These are phyloP conservation scores for Drosophila birchii DNA, from an alignment of 2,888 invertebrate species.

Conservation along the genomic window DNA sequence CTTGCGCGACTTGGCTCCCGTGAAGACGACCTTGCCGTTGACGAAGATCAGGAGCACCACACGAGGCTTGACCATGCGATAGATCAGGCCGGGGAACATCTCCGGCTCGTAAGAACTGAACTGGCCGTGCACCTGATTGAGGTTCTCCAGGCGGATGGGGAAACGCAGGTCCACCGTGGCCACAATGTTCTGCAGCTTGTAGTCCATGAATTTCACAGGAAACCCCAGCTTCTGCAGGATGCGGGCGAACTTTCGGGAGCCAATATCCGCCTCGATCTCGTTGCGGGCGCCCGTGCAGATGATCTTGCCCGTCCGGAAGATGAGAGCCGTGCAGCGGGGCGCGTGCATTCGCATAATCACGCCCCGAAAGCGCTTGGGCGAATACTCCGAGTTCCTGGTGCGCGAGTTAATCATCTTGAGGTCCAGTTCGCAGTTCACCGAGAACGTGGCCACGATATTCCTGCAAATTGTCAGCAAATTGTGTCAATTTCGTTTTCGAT, in stretches of 20 bases:
- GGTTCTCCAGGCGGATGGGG: slow-evolving; percentile 90
- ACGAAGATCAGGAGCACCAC: slow-evolving; percentile 99
- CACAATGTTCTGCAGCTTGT: slow-evolving; percentile 92
- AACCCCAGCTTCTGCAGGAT: slow-evolving; percentile 93
- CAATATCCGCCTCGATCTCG: slow-evolving; percentile 91
- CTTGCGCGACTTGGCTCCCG: slow-evolving; percentile 94
- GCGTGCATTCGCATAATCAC: slow-evolving; percentile 93
- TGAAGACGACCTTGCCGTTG: slow-evolving; percentile 99
- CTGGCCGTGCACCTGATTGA: slow-evolving; percentile 90
- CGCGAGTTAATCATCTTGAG: slow-evolving; percentile 91
- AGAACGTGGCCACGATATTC: slow-evolving; percentile 93
- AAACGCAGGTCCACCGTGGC: slow-evolving; percentile 91
- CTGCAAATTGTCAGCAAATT: slow-evolving; percentile 83
- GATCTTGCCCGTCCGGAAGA: slow-evolving; percentile 91
- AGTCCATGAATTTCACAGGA: slow-evolving; percentile 90
- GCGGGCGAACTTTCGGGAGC: slow-evolving; percentile 92
- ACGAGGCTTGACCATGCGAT: slow-evolving; percentile 98
- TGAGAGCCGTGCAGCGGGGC: slow-evolving; percentile 90
- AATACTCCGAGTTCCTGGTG: slow-evolving; percentile 93
- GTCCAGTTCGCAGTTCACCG: slow-evolving; percentile 89
- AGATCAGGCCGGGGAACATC: slow-evolving; percentile 98
- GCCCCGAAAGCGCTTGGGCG: slow-evolving; percentile 92
- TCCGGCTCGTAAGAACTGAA: slow-evolving; percentile 98
- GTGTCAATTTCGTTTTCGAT: neutral
- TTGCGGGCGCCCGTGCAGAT: slow-evolving; percentile 93